Conservation (phyloP, 2,888 invertebrate genomes). For the Caenorhabditis afra region DNA sequence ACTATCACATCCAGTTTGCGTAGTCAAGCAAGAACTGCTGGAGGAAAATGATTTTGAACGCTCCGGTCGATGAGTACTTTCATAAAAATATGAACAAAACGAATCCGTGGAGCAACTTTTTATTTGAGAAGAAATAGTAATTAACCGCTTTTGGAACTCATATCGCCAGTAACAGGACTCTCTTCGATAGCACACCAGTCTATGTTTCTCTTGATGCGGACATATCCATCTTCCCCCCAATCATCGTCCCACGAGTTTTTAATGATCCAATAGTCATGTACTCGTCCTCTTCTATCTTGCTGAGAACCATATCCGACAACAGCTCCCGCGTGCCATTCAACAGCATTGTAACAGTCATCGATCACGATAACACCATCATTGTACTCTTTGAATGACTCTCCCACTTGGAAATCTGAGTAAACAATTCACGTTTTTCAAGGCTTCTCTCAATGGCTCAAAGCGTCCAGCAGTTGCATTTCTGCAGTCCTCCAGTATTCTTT, state of each 20-base stretch:
- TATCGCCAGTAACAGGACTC: conserved; percentile 18
- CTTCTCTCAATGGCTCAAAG: too few relatives aligned
- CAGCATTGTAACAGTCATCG: conserved; percentile 21
- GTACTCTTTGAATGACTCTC: conserved; percentile 28
- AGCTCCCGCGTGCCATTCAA: conserved; percentile 30
- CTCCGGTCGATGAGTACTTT: too few relatives aligned
- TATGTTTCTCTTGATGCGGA: conserved; percentile 10
- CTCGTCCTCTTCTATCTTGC: conserved; percentile 4
- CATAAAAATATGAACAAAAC: too few relatives aligned
- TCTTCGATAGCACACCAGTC: conserved; percentile 52
- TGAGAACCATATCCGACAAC: conserved; percentile 32
- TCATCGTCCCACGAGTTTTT: conserved; percentile 50
- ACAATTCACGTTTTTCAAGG: too few relatives aligned
- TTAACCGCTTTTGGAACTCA: conserved; percentile 4
- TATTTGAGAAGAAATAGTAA: neutral
- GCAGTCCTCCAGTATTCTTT: too few relatives aligned
- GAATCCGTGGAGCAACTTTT: too few relatives aligned
- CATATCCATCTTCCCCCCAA: conserved; percentile 48
- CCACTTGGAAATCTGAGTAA: conserved; percentile 38
- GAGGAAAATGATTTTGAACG: too few relatives aligned
- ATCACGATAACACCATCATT: conserved; percentile 18
- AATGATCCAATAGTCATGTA: conserved; percentile 41
- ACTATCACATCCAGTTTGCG: too few relatives aligned
- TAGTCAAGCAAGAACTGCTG: too few relatives aligned
- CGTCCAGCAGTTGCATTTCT: too few relatives aligned